Conservation (phyloP, 2,888 invertebrate genomes). For the Acrobasis consociella region DNA sequence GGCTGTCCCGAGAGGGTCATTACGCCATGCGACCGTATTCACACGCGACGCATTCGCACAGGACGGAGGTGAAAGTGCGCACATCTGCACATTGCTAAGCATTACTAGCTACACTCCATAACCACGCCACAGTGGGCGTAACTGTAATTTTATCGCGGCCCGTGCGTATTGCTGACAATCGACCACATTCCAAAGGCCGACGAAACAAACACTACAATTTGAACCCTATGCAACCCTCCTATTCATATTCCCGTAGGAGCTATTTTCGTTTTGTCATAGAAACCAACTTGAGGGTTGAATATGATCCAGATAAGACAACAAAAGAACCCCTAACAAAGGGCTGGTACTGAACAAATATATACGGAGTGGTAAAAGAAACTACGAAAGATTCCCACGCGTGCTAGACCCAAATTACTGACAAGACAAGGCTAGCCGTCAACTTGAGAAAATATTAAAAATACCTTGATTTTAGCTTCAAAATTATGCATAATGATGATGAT, state of each 20-base stretch:
- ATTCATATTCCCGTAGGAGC: constrained; percentile 1
- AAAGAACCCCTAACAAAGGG: constrained; percentile 32
- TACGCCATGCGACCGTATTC: constrained; percentile 53
- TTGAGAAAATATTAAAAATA: constrained; percentile 11
- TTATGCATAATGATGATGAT: constrained; percentile 19
- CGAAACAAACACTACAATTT: constrained; percentile 16
- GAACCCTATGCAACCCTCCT: not conserved
- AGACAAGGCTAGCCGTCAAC: constrained; percentile 2
- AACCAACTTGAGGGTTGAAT: constrained; percentile 29
- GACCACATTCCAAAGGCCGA: constrained; percentile 32
- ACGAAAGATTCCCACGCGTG: constrained; percentile 16
- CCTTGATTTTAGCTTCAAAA: constrained; percentile 2
- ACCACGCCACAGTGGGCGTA: constrained; percentile 54
- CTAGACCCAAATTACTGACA: constrained; percentile 1
- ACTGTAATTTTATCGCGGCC: constrained; percentile 42
- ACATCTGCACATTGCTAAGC: constrained; percentile 52
- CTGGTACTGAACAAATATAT: constrained; percentile 1
- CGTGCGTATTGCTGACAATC: constrained; percentile 30
- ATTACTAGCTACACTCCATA: constrained; percentile 46
- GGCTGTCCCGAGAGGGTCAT: constrained; percentile 45
- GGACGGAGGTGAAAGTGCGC: constrained; percentile 73
- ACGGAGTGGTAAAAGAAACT: constrained; percentile 15
- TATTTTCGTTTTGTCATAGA: not conserved
- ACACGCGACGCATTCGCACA: constrained; percentile 55
- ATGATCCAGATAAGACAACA: constrained; percentile 49